A percentile compares a stretch with the other conserved stretches of the same genome.
phyloP scores from a whole-genome alignment of 1,140 invertebrate species.

The Heliothis virescens region DNA sequence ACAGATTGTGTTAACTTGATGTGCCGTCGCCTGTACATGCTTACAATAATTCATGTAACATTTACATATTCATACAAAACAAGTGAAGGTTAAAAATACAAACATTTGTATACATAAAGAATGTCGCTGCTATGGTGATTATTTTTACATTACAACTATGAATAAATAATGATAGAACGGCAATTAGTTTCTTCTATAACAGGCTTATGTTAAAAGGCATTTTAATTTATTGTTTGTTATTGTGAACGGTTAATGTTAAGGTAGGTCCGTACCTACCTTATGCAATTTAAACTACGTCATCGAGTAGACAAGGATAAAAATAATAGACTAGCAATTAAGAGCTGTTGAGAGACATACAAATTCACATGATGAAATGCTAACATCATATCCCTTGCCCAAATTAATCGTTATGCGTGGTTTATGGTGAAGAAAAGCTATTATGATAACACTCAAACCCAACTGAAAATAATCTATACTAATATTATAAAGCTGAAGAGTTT shows the following conservation, averaged over 20 bases:
- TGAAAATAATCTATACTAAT: too few species aligned
- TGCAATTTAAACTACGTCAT: neutral
- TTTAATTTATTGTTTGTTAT: conserved; percentile 16
- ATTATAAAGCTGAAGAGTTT: too few species aligned
- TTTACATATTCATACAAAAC: conserved; percentile 6
- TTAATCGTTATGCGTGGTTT: too few species aligned
- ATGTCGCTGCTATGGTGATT: conserved; percentile 7
- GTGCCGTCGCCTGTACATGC: too few species aligned
- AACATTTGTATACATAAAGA: neutral
- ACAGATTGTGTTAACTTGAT: too few species aligned
- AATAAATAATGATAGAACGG: conserved; percentile 8
- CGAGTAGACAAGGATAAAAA: too few species aligned
- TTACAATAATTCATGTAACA: neutral
- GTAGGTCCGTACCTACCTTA: neutral
- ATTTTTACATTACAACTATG: conserved; percentile 27
- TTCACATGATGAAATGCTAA: too few species aligned
- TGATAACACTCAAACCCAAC: too few species aligned
- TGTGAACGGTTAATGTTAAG: conserved; percentile 12
- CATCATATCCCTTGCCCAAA: too few species aligned
- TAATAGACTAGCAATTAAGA: too few species aligned
- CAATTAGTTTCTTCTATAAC: conserved; percentile 8
- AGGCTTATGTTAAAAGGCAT: neutral
- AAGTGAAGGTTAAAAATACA: conserved; percentile 13
- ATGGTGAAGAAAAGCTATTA: too few species aligned
- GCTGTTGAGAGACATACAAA: too few species aligned